Percentiles rank a stretch among this genome's conserved stretches.
Evolutionary conservation across 1,140 invertebrate species (phyloP).

Genomic region (Neodiprion fabricii): DNA sequence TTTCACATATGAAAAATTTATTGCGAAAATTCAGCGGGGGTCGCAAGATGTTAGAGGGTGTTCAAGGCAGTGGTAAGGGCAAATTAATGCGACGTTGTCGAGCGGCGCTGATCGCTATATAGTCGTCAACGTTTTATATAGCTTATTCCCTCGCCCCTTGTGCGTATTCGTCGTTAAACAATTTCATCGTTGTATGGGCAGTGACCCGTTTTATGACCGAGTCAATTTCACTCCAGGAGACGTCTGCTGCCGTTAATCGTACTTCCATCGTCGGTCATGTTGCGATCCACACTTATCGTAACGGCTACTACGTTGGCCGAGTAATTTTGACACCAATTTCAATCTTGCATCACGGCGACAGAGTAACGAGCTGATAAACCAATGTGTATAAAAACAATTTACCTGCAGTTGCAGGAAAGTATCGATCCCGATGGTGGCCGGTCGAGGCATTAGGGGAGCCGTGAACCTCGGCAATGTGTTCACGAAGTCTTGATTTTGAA

Average conservation of each 20-base stretch:
- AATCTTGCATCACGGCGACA: too few relatives aligned
- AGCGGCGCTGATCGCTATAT: neutral
- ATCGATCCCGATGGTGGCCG: constrained; percentile 70
- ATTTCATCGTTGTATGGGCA: neutral
- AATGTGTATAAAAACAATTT: neutral
- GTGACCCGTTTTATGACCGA: neutral
- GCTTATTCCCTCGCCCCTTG: neutral
- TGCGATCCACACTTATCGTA: too few relatives aligned
- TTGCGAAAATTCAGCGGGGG: neutral
- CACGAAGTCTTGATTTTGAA: constrained; percentile 56
- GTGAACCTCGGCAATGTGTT: constrained; percentile 57
- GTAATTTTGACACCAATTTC: too few relatives aligned
- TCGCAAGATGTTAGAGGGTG: neutral
- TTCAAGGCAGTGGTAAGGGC: neutral
- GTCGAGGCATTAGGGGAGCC: constrained; percentile 68
- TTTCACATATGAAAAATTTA: neutral
- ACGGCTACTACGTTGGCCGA: too few relatives aligned
- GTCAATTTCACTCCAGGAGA: neutral
- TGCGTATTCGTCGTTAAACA: neutral
- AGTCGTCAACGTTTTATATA: neutral
- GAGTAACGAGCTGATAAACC: too few relatives aligned
- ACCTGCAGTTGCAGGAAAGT: constrained; percentile 70
- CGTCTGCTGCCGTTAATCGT: neutral
- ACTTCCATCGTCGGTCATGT: too few relatives aligned
- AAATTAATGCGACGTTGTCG: neutral